Base-by-base conservation (phyloP, 2,797 vertebrate genomes). In the Helarctos malayanus region DNA sequence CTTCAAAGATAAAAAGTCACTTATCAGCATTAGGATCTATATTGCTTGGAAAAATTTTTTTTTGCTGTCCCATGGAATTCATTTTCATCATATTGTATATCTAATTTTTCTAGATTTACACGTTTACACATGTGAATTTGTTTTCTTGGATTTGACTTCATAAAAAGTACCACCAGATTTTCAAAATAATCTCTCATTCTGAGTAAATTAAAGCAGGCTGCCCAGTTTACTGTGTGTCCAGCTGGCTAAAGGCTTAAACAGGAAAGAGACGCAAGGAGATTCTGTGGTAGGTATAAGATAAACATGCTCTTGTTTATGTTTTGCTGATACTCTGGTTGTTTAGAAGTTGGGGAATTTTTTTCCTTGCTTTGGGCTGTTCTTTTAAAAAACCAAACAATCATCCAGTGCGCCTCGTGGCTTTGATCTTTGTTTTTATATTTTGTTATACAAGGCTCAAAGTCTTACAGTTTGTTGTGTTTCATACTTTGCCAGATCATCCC, bases 351-450 rank as follows among this genome's bases (percentile, higher is more conserved):
- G 87, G 76, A 61, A 45, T 92, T 97, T 97, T 98, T 98, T 97
- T 91, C 97, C 92, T 98, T 96, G 96, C 98, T 98, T 96, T 97
- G 89, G 98, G 98, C 97, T 96, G 91, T 98, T 98, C 97, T 98
- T 97, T 98, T 89, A 96, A 95, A 92, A 98, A 98, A 83, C 80
- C 95, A 98, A 98, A 97, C 97, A 98, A 97, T 97, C 97, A 97
- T 91, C 83, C 82, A 95, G 82, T 97, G 82, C n/a, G 82, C 91
- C 94, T 91, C 54, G 65, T 91, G 76, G 57, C 98, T 99, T 98
- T 99, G 98, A 98, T 98, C 98, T 98, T 98, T 98, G 95, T 98
- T 98, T 98, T 98, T 87, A 63, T 98, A 98, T 98, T 98, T 98
- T 98, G 96, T 98, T 98, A 96, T 95, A 97, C 97, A 94, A 97